Conservation (phyloP, 2,888 invertebrate genomes). For the Pristionchus mayeri region DNA sequence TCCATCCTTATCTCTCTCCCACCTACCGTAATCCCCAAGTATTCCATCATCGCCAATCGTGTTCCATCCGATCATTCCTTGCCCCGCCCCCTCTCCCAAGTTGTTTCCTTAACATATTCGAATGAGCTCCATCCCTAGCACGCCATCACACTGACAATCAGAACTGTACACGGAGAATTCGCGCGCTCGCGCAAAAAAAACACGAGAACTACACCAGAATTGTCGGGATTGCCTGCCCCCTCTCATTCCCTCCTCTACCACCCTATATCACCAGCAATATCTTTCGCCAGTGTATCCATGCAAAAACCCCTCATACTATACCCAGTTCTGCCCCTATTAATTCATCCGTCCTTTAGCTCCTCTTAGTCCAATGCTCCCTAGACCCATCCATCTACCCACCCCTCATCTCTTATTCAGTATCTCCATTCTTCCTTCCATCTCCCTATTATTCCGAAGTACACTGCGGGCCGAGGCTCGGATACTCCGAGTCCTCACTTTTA, state of each 20-base stretch:
- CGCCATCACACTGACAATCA: conserved; percentile 35
- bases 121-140: conserved; percentile 34
- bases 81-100: background rate
- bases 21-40: conserved; percentile 16
- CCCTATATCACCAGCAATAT: background rate
- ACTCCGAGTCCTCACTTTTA: background rate
- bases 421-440: background rate
- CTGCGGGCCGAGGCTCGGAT: conserved; percentile 33
- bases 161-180: conserved; percentile 14
- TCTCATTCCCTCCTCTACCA: background rate
- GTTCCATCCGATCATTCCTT: background rate
- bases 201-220: background rate
- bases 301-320: background rate
- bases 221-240: background rate
- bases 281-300: background rate
- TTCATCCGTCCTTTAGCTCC: background rate
- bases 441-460: conserved; percentile 35
- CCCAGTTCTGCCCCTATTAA: no score
- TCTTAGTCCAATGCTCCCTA: background rate
- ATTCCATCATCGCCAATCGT: background rate
- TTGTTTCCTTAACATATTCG: background rate
- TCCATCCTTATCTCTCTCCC: background rate
- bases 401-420: background rate
- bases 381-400: background rate
- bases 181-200: no score